These are phyloP conservation scores for Rhinichthys klamathensis DNA, from an alignment of 2,113 vertebrate species.

Conservation along the genomic window DNA sequence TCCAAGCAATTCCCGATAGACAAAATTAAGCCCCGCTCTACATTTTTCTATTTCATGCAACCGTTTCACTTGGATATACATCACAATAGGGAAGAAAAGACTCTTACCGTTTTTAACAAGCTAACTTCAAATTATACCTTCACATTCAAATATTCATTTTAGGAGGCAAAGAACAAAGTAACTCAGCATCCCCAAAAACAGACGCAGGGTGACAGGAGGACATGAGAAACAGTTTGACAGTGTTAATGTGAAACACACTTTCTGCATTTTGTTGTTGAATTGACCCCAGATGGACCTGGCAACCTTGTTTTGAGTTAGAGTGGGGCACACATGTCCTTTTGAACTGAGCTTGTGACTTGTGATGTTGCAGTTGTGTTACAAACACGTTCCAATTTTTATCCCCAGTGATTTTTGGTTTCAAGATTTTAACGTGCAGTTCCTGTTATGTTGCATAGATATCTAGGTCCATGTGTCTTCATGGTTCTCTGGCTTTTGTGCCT, in stretches of 20 bases:
- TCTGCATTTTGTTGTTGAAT: conserved; percentile 23
- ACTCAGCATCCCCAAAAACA: not conserved
- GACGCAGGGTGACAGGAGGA: conserved; percentile 24
- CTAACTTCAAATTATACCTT: not conserved
- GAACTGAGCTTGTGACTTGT: conserved; percentile 10
- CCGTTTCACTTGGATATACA: no score
- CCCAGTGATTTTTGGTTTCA: conserved; percentile 11
- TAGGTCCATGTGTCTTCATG: not conserved
- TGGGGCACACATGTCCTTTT: conserved; percentile 32
- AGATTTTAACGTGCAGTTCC: not conserved
- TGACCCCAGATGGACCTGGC: conserved; percentile 40
- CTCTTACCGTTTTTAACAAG: no score
- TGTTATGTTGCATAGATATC: not conserved
- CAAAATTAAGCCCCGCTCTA: no score
- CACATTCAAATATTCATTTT: not conserved
- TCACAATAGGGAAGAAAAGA: no score
- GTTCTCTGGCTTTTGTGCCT: conserved; percentile 21
- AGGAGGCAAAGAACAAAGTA: conserved; percentile 9
- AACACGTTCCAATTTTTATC: not conserved
- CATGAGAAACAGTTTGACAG: conserved; percentile 22
- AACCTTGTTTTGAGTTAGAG: not conserved
- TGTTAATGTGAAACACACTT: conserved; percentile 39
- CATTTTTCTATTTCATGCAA: no score
- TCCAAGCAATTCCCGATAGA: no score
- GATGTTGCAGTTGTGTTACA: conserved; percentile 8